A percentile compares a stretch with the other conserved stretches of the same genome.
These are phyloP conservation scores for Zaprionus ghesquierei DNA, from an alignment of 1,140 invertebrate genomes.

Conservation along the genomic window DNA sequence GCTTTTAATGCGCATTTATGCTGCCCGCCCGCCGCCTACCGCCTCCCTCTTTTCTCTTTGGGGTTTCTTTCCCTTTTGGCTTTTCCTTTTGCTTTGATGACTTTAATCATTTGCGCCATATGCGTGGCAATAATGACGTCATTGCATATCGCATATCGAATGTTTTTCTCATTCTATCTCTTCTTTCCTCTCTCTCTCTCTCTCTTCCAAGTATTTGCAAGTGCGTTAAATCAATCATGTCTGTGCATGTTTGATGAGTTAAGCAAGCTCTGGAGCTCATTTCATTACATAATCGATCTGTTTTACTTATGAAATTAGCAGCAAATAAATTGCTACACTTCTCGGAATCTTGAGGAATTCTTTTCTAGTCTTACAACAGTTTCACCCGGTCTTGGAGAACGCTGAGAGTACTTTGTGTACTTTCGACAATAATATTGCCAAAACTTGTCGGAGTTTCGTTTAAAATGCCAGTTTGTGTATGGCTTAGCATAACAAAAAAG, in stretches of 20 bases:
- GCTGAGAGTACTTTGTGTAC: too few relatives aligned
- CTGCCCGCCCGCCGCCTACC: background rate
- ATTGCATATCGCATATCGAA: slow-evolving; percentile 2
- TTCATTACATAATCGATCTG: background rate
- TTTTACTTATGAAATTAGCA: background rate
- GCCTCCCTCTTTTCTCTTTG: background rate
- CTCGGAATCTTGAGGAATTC: background rate
- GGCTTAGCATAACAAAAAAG: too few relatives aligned
- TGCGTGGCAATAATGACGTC: slow-evolving; percentile 60
- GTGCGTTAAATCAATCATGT: slow-evolving; percentile 1
- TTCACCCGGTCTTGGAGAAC: too few relatives aligned
- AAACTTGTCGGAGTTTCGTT: too few relatives aligned
- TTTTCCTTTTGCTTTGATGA: slow-evolving; percentile 40
- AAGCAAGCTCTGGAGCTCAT: background rate
- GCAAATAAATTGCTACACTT: background rate
- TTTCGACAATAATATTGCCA: too few relatives aligned
- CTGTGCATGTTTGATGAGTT: background rate
- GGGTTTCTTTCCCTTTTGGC: background rate
- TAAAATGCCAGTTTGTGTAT: too few relatives aligned
- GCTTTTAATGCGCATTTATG: slow-evolving; percentile 67
- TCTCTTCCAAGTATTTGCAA: background rate
- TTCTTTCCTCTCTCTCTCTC: too few relatives aligned
- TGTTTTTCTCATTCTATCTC: too few relatives aligned
- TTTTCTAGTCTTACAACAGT: too few relatives aligned
- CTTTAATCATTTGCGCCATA: slow-evolving; percentile 61